Conservation (phyloP, 2,888 invertebrate species). For the Agriotes lineatus region DNA sequence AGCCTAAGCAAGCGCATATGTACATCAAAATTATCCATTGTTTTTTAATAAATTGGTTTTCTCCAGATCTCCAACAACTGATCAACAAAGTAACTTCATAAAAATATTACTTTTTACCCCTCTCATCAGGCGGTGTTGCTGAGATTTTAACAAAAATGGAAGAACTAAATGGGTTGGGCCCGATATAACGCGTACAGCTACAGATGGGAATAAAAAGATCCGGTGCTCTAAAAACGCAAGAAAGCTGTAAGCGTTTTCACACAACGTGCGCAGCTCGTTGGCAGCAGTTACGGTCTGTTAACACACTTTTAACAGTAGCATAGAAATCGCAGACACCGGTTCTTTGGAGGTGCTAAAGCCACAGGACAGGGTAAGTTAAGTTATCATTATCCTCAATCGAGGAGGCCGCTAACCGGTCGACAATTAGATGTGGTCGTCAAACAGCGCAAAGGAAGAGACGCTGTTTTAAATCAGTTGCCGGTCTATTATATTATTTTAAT, state of each 20-base stretch:
- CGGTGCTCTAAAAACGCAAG: too few species aligned
- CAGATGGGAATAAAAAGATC: too few species aligned
- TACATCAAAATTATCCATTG: too few species aligned
- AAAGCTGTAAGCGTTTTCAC: background rate
- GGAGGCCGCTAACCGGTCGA: constrained; percentile 43
- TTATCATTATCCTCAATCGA: constrained; percentile 41
- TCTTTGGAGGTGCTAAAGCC: constrained; percentile 40
- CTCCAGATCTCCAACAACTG: too few species aligned
- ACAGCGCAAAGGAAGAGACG: constrained; percentile 34
- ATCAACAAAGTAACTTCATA: too few species aligned
- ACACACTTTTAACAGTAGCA: constrained; percentile 26
- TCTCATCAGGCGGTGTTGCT: too few species aligned
- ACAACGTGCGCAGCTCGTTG: constrained; percentile 13
- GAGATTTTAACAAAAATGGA: too few species aligned
- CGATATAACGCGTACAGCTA: too few species aligned
- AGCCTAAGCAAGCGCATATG: too few species aligned
- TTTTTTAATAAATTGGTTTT: too few species aligned
- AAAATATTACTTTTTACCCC: too few species aligned
- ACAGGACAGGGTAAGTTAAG: constrained; percentile 42
- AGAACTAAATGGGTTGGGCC: too few species aligned
- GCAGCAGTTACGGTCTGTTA: constrained; percentile 31
- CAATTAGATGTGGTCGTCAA: constrained; percentile 45
- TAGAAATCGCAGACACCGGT: constrained; percentile 35
- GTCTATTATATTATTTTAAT: constrained; percentile 39
- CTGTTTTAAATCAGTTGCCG: constrained; percentile 37